Conservation (phyloP, 2,888 invertebrate genomes). For the Morinoia aosen region DNA sequence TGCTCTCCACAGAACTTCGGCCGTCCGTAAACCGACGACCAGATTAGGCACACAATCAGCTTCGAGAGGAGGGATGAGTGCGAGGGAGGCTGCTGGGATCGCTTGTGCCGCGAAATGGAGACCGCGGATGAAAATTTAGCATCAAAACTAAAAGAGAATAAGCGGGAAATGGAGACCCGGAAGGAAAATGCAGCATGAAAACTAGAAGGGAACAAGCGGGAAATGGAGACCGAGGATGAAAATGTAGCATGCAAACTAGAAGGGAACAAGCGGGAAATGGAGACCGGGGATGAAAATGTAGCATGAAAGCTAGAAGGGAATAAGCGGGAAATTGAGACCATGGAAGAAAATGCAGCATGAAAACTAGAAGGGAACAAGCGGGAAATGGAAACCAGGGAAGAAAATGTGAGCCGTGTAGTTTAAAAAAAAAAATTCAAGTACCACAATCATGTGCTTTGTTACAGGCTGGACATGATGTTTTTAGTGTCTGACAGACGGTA, state of each 20-base stretch:
- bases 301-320: neutral
- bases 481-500: too few species aligned
- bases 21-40: slow-evolving; percentile 5
- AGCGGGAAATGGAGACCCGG: neutral
- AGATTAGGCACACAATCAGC: slow-evolving; percentile 27
- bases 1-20: slow-evolving; percentile 13
- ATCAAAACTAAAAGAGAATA: neutral
- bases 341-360: neutral
- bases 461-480: too few species aligned
- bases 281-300: neutral
- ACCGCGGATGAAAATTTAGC: neutral
- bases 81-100: neutral
- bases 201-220: neutral
- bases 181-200: neutral
- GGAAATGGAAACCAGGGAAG: too few species aligned
- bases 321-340: neutral
- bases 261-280: neutral
- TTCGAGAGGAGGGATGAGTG: neutral
- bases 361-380: neutral
- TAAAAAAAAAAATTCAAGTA: too few species aligned
- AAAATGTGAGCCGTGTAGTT: too few species aligned
- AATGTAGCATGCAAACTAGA: too few species aligned
- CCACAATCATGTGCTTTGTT: too few species aligned
- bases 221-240: too few species aligned
- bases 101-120: neutral